Evolutionary conservation across 2,888 invertebrate genomes (phyloP).

Genomic region (Tachina grossa): DNA sequence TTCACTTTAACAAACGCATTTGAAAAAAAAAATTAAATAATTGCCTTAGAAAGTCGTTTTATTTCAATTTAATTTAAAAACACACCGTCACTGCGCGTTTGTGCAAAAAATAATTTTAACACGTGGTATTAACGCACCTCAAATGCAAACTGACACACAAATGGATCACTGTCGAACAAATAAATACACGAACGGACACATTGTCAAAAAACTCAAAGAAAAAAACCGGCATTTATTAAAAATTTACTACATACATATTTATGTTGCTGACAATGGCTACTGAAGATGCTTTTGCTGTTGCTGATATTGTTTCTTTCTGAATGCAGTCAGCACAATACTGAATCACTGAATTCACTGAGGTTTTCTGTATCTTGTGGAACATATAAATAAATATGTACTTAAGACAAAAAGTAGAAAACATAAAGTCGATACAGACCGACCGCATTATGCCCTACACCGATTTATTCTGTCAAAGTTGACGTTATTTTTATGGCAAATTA

Average conservation of each 20-base stretch:
- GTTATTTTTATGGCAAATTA: no score
- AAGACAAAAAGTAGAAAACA: neutral
- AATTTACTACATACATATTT: conserved; percentile 15
- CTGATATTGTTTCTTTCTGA: conserved; percentile 15
- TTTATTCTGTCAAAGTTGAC: neutral
- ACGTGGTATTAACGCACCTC: conserved; percentile 29
- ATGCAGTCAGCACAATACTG: conserved; percentile 42
- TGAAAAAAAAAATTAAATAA: conserved; percentile 8
- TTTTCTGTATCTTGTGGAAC: conserved; percentile 30
- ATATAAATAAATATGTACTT: neutral
- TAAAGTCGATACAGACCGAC: neutral
- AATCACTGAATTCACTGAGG: conserved; percentile 5
- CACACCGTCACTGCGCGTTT: neutral
- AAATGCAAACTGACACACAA: conserved; percentile 24
- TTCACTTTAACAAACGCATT: conserved; percentile 48
- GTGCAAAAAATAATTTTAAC: conserved; percentile 41
- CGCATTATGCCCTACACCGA: neutral
- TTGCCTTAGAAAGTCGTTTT: conserved; percentile 22
- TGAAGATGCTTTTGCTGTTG: neutral
- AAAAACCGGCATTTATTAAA: conserved; percentile 54
- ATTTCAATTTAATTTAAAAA: conserved; percentile 29
- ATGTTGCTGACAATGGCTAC: conserved; percentile 18
- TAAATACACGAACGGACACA: conserved; percentile 24
- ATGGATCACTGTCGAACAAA: conserved; percentile 11
- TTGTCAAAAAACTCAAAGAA: conserved; percentile 52